Evolutionary conservation across 2,113 vertebrate genomes (phyloP).

Genomic region (Copsychus sechellarum): DNA sequence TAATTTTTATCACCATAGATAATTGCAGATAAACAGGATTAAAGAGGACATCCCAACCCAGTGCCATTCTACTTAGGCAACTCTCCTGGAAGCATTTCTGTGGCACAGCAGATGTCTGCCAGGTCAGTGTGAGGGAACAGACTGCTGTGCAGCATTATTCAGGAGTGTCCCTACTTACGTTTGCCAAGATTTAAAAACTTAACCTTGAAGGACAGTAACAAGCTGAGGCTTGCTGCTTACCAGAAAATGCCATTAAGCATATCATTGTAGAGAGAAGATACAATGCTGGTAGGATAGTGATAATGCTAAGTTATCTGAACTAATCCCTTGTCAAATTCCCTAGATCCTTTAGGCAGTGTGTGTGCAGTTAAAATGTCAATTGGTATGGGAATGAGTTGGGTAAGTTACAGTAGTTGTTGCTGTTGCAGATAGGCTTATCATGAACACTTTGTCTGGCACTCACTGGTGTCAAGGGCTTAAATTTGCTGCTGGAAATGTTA

Average conservation of each 20-base stretch:
- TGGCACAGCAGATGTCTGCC: not conserved
- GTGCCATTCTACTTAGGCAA: not conserved
- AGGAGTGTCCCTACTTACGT: not conserved
- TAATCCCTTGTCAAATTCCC: conserved; percentile 65
- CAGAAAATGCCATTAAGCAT: not conserved
- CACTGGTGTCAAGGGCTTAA: not conserved
- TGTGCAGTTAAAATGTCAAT: not conserved
- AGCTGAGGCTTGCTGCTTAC: not conserved
- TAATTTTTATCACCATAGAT: not conserved
- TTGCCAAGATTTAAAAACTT: not conserved
- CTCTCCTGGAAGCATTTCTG: not conserved
- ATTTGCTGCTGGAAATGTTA: not conserved
- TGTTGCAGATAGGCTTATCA: not conserved
- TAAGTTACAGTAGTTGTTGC: conserved; percentile 16
- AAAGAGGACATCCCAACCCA: not conserved
- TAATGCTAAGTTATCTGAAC: conserved; percentile 37
- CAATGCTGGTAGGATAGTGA: not conserved
- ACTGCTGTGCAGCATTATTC: not conserved
- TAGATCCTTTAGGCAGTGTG: conserved; percentile 29
- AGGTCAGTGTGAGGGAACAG: not conserved
- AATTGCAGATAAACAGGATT: not conserved
- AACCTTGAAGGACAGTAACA: not conserved
- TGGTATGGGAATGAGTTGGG: not conserved
- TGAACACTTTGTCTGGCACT: not conserved
- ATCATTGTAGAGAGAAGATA: not conserved